Evolutionary conservation across 2,888 invertebrate species (phyloP), one percentile per base, ranked within the genome.

Genomic region (Hoplodrina blanda): DNA sequence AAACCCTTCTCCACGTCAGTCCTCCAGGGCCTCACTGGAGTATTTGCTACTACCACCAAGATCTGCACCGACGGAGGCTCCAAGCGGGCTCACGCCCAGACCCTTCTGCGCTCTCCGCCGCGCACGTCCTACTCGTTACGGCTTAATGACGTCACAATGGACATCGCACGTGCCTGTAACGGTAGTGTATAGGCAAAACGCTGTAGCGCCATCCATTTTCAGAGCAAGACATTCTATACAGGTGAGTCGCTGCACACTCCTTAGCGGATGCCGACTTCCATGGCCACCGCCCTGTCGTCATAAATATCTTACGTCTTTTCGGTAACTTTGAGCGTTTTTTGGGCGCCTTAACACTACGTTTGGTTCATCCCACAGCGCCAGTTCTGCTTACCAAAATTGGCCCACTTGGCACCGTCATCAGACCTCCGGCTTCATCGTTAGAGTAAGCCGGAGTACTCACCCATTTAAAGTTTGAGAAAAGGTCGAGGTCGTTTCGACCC

Each of bases 401-500:
- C 97, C 97, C 97, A 97, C 97, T 97, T 95, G 96, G 96, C 96
- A 96, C 96, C 96, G 94, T 94, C 93, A 95, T 96, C 94, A 92
- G 90, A 91, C 88, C 93, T 93, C 93, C 93, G 94, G 92, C 95
- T 96, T 96, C 96, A 94, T 88, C 81, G 72, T 92, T 96, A 91
- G 92, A 96, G 96, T 93, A 97, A 96, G 96, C 95, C 96, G 93
- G 95, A 95, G 95, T 92, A 97, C 97, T 97, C 96, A 97, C 97
- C 97, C 96, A 97, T 97, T 97, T 96, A 97, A 97, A 97, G 97
- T 97, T 97, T 97, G 97, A 97, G 97, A 97, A 97, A 97, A 97
- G 97, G 97, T 97, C 96, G 96, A 97, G 96, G 96, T 94, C 96
- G 96, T 97, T 97, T 97, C 96, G 96, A 91, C 96, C 96, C 96